These are phyloP conservation scores for Chaetodon trifasciatus DNA, from an alignment of 2,797 vertebrate species.

Conservation along the genomic window DNA sequence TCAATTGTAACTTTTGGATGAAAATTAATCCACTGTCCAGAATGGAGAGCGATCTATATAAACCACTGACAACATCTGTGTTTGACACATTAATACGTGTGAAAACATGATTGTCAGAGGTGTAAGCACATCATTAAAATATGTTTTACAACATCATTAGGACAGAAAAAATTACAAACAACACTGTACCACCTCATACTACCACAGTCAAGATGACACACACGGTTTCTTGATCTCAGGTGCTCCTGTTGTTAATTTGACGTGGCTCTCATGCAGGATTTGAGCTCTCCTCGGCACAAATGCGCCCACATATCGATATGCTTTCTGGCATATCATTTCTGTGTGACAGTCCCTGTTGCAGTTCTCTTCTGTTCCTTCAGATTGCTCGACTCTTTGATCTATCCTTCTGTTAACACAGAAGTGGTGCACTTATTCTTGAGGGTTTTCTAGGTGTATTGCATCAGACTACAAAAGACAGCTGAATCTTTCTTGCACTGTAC, in stretches of 20 bases:
- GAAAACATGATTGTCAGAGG: background rate
- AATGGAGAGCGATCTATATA: background rate
- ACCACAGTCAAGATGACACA: background rate
- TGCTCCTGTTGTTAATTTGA: constrained; percentile 15
- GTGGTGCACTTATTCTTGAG: constrained; percentile 24
- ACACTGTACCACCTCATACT: background rate
- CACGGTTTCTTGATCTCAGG: background rate
- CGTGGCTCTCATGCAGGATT: constrained; percentile 14
- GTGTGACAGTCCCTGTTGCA: constrained; percentile 39
- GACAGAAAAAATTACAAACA: background rate
- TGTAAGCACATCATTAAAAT: background rate
- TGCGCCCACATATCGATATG: constrained; percentile 34
- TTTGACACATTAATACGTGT: background rate
- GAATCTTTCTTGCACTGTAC: constrained; percentile 7
- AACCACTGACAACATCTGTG: background rate
- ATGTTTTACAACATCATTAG: background rate
- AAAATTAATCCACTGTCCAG: background rate
- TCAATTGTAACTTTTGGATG: background rate
- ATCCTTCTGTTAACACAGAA: constrained; percentile 35
- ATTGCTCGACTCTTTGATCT: constrained; percentile 64
- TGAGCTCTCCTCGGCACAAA: constrained; percentile 38
- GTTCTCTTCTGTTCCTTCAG: constrained; percentile 36
- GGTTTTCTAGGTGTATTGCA: constrained; percentile 11
- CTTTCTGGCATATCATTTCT: constrained; percentile 35
- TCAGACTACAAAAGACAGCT: background rate